Percentiles rank a stretch among this genome's conserved stretches.
phyloP scores from a whole-genome alignment of 2,888 invertebrate species.

The Lepidocyrtinus sp. region DNA sequence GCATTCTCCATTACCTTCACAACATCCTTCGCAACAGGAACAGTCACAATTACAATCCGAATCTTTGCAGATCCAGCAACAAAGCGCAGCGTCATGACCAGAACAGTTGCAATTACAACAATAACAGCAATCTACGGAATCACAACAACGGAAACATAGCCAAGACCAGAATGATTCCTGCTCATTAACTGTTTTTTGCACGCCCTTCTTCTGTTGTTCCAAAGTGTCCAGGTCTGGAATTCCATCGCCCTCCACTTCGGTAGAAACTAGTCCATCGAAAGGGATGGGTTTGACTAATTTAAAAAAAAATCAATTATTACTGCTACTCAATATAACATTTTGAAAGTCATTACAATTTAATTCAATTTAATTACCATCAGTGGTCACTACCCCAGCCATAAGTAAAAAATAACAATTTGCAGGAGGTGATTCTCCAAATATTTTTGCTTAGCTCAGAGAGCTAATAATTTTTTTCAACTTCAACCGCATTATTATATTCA shows the following conservation, averaged over 20 bases:
- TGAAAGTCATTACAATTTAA: too few species aligned
- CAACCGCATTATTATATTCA: too few species aligned
- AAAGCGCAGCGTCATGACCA: not conserved
- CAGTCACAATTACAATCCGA: conserved; percentile 21
- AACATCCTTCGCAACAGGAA: not conserved
- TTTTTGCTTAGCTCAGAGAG: too few species aligned
- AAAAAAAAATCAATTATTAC: too few species aligned
- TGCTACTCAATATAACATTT: too few species aligned
- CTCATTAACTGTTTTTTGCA: conserved; percentile 18
- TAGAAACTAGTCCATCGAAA: too few species aligned
- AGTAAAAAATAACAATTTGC: too few species aligned
- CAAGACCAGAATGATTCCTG: conserved; percentile 32
- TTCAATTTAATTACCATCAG: too few species aligned
- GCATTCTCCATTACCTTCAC: not conserved
- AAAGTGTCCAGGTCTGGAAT: conserved; percentile 7
- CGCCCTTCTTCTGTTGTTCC: conserved; percentile 5
- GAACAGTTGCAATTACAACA: not conserved
- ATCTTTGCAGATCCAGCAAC: not conserved
- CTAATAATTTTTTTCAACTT: too few species aligned
- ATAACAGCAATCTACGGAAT: not conserved
- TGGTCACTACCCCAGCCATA: too few species aligned
- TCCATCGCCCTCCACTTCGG: not conserved
- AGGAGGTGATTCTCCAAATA: too few species aligned
- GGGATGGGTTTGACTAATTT: too few species aligned
- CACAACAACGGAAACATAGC: conserved; percentile 14